Evolutionary conservation across 2,113 vertebrate genomes (phyloP).

Genomic region (Anhinga rufa): DNA sequence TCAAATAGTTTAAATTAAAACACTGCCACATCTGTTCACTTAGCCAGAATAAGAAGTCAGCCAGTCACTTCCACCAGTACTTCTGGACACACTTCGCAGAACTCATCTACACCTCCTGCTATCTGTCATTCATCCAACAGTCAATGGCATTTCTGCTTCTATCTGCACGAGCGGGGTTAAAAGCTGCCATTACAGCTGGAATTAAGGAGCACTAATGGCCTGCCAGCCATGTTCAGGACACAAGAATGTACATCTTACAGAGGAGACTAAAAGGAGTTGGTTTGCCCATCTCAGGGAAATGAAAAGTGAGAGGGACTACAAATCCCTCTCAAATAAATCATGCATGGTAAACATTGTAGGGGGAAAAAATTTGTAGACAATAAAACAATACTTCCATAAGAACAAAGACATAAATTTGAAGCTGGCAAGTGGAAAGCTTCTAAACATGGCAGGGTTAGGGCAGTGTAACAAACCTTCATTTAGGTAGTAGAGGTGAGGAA

Average conservation of each 20-base stretch:
- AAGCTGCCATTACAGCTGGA: constrained; percentile 1
- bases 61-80: background rate
- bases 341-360: background rate
- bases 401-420: background rate
- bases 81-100: background rate
- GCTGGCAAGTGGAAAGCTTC: background rate
- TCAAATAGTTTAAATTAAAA: background rate
- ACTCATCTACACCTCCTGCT: background rate
- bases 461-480: background rate
- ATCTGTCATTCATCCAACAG: background rate
- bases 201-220: background rate
- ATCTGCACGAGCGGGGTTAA: background rate
- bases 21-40: background rate
- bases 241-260: background rate
- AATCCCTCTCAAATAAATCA: background rate
- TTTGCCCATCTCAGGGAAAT: background rate
- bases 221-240: background rate
- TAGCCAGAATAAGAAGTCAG: background rate
- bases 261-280: background rate
- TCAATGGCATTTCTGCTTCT: background rate
- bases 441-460: background rate
- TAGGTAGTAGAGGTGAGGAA: background rate
- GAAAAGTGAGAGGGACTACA: background rate
- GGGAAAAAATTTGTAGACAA: background rate
- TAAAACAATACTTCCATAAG: background rate